Base-by-base conservation (phyloP, 2,888 invertebrate species). In the Apodemia duryi region DNA sequence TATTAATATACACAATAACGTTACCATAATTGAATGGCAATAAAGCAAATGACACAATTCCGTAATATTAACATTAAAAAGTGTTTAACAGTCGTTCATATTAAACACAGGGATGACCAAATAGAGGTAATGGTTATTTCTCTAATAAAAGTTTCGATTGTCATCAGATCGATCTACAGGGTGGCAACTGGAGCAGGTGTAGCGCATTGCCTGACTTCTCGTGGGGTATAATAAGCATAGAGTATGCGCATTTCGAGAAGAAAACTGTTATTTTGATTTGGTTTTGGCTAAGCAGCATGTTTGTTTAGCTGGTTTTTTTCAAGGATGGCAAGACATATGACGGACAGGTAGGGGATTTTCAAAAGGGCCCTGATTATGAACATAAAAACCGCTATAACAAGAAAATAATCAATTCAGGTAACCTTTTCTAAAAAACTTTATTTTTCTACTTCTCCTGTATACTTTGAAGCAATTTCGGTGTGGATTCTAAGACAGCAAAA, bases 161-260 rank as follows among this genome's bases (percentile, higher is more conserved):
- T 65, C 62, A 70, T 70, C 66, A 32, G 32, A 38, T 41, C 76
- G 77, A 81, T 80, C 82, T 80, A 75, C 82, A 77, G 77, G 75
- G 57, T 57, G 57, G 57, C 57, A 13, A 29, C 57, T 57, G 75
- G 69, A 72, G 81, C 87, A 87, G 86, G 84, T 87, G 88, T 75
- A 71, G 71, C 70, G 72, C 72, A 71, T 72, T 70, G 66, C 67
- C 65, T 65, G 66, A 66, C 66, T 66, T 74, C 3, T 10, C 32
- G 10, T 57, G 7, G 57, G 32, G 28, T 29, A 11, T 57, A 13
- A 11, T 32, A 13, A 11, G 6, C 13, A 29, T 32, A 57, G 57
- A 57, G 57, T 29, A 2, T 9, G 57, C 32, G 11, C 29, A 29
- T 52, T 51, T 51, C 3, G 7, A 1, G 10, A 6, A 43, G 0